Evolutionary conservation across 2,113 vertebrate genomes (phyloP).

Genomic region (Peromyscus californicus): DNA sequence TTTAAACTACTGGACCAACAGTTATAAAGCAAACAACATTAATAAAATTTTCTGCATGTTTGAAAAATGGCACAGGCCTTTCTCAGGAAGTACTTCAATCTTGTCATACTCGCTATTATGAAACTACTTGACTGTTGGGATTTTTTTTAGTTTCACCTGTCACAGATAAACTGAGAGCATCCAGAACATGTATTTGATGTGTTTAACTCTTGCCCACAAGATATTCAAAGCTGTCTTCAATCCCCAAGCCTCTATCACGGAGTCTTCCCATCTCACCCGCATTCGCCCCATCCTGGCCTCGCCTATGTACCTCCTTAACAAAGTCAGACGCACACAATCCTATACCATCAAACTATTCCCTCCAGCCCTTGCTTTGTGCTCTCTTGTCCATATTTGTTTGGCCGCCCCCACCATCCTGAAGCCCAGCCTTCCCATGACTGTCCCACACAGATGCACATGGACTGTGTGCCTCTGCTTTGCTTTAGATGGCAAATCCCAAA

Average conservation of each 20-base stretch:
- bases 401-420: neutral
- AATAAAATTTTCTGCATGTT: neutral
- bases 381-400: neutral
- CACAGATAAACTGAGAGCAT: neutral
- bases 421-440: no score
- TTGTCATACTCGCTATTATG: neutral
- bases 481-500: neutral
- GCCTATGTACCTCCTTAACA: neutral
- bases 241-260: neutral
- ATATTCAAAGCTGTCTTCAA: neutral
- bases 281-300: neutral
- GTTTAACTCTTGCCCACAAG: neutral
- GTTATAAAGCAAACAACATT: neutral
- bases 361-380: neutral
- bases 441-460: neutral
- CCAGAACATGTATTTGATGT: neutral
- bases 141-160: neutral
- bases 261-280: neutral
- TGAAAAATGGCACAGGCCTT: slow-evolving; percentile 16
- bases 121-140: neutral
- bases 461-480: neutral
- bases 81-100: neutral
- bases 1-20: neutral
- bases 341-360: neutral
- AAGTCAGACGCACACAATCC: rapidly evolving